Evolutionary conservation across 2,888 invertebrate genomes (phyloP), one percentile per base, ranked within the genome.

Genomic region (Pycnomerus fuliginosus): DNA sequence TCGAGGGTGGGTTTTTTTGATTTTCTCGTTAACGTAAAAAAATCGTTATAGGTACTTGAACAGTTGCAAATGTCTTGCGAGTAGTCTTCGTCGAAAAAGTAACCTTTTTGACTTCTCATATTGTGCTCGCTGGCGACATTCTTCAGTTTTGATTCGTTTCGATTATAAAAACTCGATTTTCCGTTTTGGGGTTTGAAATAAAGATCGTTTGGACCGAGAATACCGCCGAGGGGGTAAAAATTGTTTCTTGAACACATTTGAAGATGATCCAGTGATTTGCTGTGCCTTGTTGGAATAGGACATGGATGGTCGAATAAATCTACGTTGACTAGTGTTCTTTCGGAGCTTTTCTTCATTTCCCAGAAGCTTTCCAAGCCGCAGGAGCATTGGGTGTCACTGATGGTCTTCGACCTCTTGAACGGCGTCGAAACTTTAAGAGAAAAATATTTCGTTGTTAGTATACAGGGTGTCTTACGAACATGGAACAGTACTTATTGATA

Each of bases 251-350:
- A 56, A 48, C 56, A 51, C 42, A 83, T 75, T 56, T 85, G 81
- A 30, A 90, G 70, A 57, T 90, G 88, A 69, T 90, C 90, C 51
- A 90, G 70, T 1, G 89, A 89, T 67, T 88, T 89, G 68, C 89
- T 89, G 62, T 90, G 90, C 40, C 88, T 76, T 5, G 65, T 44
- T 14, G 66, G 63, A 11, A 53, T 30, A 14, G 48, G 42, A 34
- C 60, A 58, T 16, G 52, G 49, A 37, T 57, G 46, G 30, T 49
- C 44, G 33, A 48, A 52, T 10, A 55, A 35, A 20, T 61, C 59
- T 5, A 38, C 39, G 14, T 50, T 51, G 12, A 54, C 49, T 10
- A 56, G 31, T 1, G 55, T 55, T 29, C 56, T 62, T 33, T 59
- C 55, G 3, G 56, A 50, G 14, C 48, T 46, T 47, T 63, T 64